Evolutionary conservation across 2,888 invertebrate genomes (phyloP), one percentile per base, ranked within the genome.

Genomic region (Lasioglossum zephyrum): DNA sequence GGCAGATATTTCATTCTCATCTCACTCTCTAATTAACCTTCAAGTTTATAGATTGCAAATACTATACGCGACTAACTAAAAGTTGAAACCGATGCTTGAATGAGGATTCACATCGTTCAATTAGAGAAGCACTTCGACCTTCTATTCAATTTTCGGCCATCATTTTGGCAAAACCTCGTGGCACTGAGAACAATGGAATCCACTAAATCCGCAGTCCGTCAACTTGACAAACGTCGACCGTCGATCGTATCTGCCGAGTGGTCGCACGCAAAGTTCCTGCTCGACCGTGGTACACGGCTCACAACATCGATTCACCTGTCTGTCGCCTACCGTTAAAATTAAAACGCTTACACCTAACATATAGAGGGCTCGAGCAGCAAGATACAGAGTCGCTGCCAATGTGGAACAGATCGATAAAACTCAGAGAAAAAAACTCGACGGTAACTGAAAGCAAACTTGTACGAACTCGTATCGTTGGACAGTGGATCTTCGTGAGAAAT

Each of bases 281-380:
- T 26, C 22, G 47, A 70, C 49, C 39, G n/a, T 77, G 41, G 73
- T 73, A 41, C 26, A 82, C 16, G 36, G 18, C 74, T 80, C 74
- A 78, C 72, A 78, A 78, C 60, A 78, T 76, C 73, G 76, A 73
- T 77, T 77, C 73, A 66, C 31, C 44, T 41, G 70, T 66, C 9
- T 70, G 53, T 18, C 36, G 13, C 36, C 66, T 81, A 85, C 78
- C 0, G n/a, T 66, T 81, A 76, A 72, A 82, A 85, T 73, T 76
- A 89, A 81, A 85, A 73, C 77, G 86, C 79, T 87, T 87, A 92
- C 90, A 83, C 80, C 81, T 85, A 86, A 87, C 77, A 79, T 81
- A 88, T 88, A 92, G 88, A 92, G 91, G 91, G 89, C 89, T 92
- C 87, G 72, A 82, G 88, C 85, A 89, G 88, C 88, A 80, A 88